Base-by-base conservation (phyloP, 2,113 vertebrate species). In the Dipodomys stephensi region DNA sequence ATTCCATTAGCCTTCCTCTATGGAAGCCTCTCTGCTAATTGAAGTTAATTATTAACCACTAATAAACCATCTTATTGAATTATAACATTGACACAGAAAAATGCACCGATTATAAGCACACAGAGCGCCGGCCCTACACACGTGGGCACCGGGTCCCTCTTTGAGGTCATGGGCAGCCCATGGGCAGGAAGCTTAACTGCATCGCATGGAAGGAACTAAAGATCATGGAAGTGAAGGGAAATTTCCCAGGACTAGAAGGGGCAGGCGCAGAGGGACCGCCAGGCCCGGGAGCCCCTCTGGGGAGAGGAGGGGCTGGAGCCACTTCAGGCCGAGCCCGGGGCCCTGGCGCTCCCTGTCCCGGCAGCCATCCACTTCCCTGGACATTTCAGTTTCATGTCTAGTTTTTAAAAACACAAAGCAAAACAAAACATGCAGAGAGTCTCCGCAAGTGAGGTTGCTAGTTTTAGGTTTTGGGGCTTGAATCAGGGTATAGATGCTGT, bases 51-150 rank as follows among this genome's bases (percentile, higher is more conserved):
- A 71, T 44, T 57, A 30, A n/a, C 44, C 68, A 65, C 32, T 79
- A 65, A 76, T 57, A 82, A 60, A 27, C 8, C 13, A 9, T 30
- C 92, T 90, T 74, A 69, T 76, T 53, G n/a, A 77, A 62, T 35
- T 65, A 39, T 15, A 68, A 22, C 68, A 18, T 23, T 0, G 10
- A 39, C 49, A 10, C 16, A 35, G 86, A n/a, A 64, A 53, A 83
- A 87, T 15, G 73, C 16, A 20, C 53, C 23, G 0, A 35, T 20
- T 5, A 0, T 25, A 30, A 60, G 13, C 1, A 16, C 39, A 73
- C 60, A 18, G 1, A 0, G 7, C 39, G 79, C 78, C 12, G 6
- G 3, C 7, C 1, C 0, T 2, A 10, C 7, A 20, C 44, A 16
- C 0, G 8, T 8, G 87, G 32, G 32, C 44, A 23, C 22, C 7